Evolutionary conservation across 1,140 invertebrate genomes (phyloP), one percentile per base, ranked within the genome.

Genomic region (Drosophila virilis): DNA sequence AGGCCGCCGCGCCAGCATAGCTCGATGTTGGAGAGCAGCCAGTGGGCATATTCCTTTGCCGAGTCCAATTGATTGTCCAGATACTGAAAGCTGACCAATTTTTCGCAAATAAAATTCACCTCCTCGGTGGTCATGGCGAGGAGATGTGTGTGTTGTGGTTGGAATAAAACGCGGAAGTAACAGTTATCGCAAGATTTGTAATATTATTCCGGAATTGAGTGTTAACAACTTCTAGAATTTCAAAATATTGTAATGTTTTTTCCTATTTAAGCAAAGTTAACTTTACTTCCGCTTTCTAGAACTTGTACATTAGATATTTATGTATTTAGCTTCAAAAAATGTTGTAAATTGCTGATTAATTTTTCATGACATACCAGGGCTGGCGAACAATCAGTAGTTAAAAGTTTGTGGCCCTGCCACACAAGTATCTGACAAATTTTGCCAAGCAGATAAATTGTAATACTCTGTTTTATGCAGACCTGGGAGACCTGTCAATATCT

Each of bases 61-160:
- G 74, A 46, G 8, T 61, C 52, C 43, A 46, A 9, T 9, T 69
- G 48, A 33, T 77, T 77, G 43, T 79, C 60, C 43, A 77, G 9
- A 37, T 15, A 32, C 35, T 40, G 22, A 43, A 78, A 60, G 28
- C 12, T 38, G 10, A 57, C 13, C 3, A 66, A 6, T 8, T 61
- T 65, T 0, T 43, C 40, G 38, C 45, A 71, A 5, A 71, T 22
- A 3, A 57, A 4, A 6, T 51, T 51, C 1, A 51, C 7, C 15
- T 64, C 37, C 8, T 50, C 22, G 0, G 37, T 12, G 1, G 13
- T 48, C 66, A 60, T 77, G 51, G n/a, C n/a, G 40, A 45, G 12
- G 12, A 42, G 10, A 12, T n/a, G 38, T n/a, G 5, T 28, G 22
- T 28, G 4, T 5, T 28, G 3, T 28, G 22, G 22, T 0, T 28